These are phyloP conservation scores for Oreochromis aureus DNA, from an alignment of 2,113 vertebrate genomes.

Conservation along the genomic window DNA sequence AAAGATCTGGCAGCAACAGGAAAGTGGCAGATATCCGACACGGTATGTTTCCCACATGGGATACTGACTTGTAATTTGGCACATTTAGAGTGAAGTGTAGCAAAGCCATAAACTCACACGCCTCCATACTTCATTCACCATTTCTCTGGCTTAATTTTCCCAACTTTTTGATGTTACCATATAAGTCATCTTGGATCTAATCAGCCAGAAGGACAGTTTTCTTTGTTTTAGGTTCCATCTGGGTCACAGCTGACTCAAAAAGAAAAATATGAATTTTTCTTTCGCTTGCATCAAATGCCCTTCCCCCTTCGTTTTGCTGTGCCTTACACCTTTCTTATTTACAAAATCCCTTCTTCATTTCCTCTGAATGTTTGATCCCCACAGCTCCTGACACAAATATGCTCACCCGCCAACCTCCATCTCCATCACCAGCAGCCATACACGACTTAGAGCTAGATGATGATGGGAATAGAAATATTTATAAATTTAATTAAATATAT, in stretches of 20 bases:
- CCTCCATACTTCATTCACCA: background rate
- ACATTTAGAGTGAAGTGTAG: background rate
- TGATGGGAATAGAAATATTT: background rate
- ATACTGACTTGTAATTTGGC: background rate
- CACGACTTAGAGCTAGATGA: rapidly evolving
- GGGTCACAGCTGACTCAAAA: background rate
- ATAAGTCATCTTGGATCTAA: background rate
- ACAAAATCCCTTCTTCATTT: background rate
- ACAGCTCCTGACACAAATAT: background rate
- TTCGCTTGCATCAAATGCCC: background rate
- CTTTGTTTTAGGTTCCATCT: background rate
- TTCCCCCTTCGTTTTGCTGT: background rate
- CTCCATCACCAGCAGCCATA: background rate
- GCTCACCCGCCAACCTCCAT: background rate
- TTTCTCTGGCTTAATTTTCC: background rate
- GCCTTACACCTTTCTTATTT: background rate
- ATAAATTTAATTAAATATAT: background rate
- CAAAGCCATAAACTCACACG: background rate
- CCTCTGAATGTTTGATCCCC: background rate
- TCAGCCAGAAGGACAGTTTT: background rate
- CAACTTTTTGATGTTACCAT: background rate
- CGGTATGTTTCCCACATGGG: background rate
- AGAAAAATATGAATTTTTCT: rapidly evolving
- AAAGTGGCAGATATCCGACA: background rate
- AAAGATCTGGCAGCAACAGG: background rate